Evolutionary conservation across 2,888 invertebrate genomes (phyloP), one percentile per base, ranked within the genome.

Genomic region (Catocala fraxini): DNA sequence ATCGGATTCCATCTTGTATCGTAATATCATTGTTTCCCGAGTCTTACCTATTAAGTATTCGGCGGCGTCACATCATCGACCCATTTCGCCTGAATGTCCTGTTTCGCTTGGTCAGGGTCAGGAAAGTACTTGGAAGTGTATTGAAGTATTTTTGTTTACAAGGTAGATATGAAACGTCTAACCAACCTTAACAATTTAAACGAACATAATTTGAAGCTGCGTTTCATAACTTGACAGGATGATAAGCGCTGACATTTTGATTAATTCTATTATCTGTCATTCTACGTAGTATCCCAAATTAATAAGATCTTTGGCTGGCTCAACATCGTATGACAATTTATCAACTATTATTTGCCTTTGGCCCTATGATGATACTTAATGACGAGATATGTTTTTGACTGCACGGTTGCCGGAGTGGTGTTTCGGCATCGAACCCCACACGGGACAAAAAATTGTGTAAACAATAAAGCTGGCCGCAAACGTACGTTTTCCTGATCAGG

Each of bases 261-360:
- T 83, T 82, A 83, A 81, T 80, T 74, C 77, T 76, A 82, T 82
- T 81, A 79, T 77, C 74, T 75, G 75, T 63, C 69, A 71, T 63
- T 76, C 70, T 75, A 71, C 71, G 71, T 75, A 68, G 70, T 70
- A 69, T 77, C 70, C 57, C 65, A 71, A 71, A 79, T 78, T 83
- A 81, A 80, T 73, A 65, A 74, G 65, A 71, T 80, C 68, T 80
- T 72, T 74, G 77, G 77, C 61, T 74, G 63, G 45, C 61, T 70
- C 39, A 56, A 66, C 61, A 59, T 47, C 33, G 54, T 67, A 62
- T 63, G 65, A 65, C 62, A 48, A 68, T 71, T 73, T 70, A 77
- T 66, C 65, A 77, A 68, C 63, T 66, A 76, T 73, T 66, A 72
- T 41, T 41, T 51, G n/a, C 25, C 9, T 51, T 49, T 34, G 10